These are phyloP conservation scores for Lineus longissimus DNA, from an alignment of 1,140 invertebrate species.

Conservation along the genomic window DNA sequence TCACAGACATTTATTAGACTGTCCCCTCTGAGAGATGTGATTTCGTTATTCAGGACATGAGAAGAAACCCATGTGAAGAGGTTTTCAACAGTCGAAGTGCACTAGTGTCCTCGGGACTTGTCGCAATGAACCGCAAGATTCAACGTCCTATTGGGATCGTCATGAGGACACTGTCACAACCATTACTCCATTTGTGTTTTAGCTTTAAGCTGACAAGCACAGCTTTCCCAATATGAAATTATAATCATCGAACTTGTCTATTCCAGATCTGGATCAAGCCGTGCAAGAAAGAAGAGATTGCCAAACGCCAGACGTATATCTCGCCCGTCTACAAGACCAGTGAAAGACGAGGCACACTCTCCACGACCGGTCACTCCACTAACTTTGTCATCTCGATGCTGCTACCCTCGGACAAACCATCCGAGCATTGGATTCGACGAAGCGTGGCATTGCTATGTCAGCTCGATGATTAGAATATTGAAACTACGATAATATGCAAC, in stretches of 20 bases:
- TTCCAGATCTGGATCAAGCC: slow-evolving; percentile 32
- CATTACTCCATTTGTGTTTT: too few species aligned
- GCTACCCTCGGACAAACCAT: slow-evolving; percentile 19
- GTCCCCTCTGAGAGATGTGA: too few species aligned
- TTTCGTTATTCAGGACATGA: too few species aligned
- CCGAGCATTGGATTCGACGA: slow-evolving; percentile 32
- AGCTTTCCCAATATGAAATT: not conserved
- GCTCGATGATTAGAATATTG: slow-evolving; percentile 53
- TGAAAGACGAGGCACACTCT: slow-evolving; percentile 57
- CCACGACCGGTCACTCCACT: slow-evolving; percentile 37
- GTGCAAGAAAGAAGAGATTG: slow-evolving; percentile 18
- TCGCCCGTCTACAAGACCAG: slow-evolving; percentile 84
- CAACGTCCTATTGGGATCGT: too few species aligned
- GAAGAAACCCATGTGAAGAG: too few species aligned
- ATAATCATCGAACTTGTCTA: not conserved
- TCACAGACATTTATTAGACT: too few species aligned
- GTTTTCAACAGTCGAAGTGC: too few species aligned
- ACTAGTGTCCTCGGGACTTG: too few species aligned
- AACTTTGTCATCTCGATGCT: slow-evolving; percentile 32
- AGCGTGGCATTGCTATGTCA: slow-evolving; percentile 64
- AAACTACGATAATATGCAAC: too few species aligned
- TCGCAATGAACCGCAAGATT: too few species aligned
- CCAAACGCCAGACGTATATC: slow-evolving; percentile 56
- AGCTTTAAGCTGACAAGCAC: not conserved
- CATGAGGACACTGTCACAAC: not conserved